These are phyloP conservation scores for Ceratina calcarata DNA, from an alignment of 1,140 invertebrate species.

Conservation along the genomic window DNA sequence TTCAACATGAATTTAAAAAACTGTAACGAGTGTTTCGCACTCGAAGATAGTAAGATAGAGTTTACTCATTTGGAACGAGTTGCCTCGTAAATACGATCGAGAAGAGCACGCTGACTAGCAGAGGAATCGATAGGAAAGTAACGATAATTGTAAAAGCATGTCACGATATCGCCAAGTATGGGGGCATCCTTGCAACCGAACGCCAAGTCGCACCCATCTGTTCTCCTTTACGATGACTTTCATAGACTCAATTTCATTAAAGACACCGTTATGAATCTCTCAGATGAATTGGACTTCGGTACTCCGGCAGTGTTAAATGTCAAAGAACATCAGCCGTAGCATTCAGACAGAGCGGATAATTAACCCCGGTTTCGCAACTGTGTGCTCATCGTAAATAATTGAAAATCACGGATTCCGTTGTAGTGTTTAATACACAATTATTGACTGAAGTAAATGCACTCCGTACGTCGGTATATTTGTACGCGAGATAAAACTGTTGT, in stretches of 20 bases:
- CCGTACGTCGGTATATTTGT: no score
- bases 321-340: not conserved
- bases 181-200: not conserved
- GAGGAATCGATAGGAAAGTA: conserved; percentile 32
- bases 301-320: not conserved
- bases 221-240: conserved; percentile 2
- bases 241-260: not conserved
- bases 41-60: not conserved
- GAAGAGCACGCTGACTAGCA: not conserved
- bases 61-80: not conserved
- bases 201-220: not conserved
- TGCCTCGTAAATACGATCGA: not conserved
- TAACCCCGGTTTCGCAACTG: no score
- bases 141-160: conserved; percentile 28
- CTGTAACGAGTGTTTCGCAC: not conserved
- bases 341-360: no score
- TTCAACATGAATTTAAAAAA: not conserved
- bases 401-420: no score
- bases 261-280: not conserved
- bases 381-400: no score
- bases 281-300: not conserved
- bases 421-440: no score
- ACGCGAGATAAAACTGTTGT: no score
- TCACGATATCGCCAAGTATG: conserved; percentile 27
- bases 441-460: no score